Evolutionary conservation across 2,888 invertebrate genomes (phyloP).

Genomic region (Apocheima hispidaria): DNA sequence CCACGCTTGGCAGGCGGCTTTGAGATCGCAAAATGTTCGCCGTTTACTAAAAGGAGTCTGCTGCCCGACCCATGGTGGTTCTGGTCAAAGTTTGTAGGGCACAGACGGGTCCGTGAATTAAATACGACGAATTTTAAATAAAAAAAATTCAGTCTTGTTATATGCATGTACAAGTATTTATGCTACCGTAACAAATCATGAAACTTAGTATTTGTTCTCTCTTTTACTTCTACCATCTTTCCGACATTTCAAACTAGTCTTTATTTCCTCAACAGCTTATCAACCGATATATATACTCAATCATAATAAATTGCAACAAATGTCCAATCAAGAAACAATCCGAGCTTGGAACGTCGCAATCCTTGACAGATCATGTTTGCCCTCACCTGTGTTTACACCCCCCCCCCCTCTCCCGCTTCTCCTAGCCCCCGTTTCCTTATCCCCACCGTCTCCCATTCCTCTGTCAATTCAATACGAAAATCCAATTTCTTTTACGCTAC

Average conservation of each 20-base stretch:
- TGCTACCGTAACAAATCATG: neutral
- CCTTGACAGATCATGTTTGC: conserved; percentile 70
- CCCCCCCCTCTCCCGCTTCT: conserved; percentile 39
- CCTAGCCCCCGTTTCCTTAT: conserved; percentile 38
- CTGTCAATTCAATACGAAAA: conserved; percentile 78
- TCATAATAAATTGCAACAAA: conserved; percentile 46
- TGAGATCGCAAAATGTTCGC: no score
- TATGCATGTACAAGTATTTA: no score
- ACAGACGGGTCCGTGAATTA: no score
- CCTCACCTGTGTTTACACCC: conserved; percentile 67
- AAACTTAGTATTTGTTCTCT: neutral
- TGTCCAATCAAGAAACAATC: conserved; percentile 51
- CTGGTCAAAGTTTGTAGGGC: no score
- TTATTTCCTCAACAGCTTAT: conserved; percentile 30
- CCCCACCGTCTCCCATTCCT: conserved; percentile 38
- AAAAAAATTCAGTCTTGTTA: no score
- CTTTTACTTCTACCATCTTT: neutral
- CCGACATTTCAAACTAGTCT: neutral
- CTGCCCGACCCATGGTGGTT: no score
- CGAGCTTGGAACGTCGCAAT: conserved; percentile 49
- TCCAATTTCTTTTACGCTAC: conserved; percentile 80
- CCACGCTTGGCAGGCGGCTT: no score
- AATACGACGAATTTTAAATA: no score
- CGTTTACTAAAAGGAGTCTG: no score
- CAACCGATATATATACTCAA: conserved; percentile 28